phyloP scores from a whole-genome alignment of 2,113 vertebrate species.

The Aptenodytes forsteri region DNA sequence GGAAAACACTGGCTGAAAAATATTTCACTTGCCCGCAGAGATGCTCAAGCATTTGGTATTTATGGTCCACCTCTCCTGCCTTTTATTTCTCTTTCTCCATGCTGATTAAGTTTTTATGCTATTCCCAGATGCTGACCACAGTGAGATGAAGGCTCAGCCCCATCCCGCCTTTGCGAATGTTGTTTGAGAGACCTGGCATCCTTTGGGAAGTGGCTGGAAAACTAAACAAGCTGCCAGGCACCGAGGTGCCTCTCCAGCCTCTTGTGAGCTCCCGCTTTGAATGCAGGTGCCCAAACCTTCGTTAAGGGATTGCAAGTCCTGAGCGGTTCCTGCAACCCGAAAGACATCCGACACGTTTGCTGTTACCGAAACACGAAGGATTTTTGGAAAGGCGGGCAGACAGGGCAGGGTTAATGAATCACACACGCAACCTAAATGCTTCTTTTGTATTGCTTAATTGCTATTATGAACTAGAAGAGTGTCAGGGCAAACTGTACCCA shows the following conservation, averaged over 20 bases:
- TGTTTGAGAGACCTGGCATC: not conserved
- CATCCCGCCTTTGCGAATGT: not conserved
- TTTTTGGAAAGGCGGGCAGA: not conserved
- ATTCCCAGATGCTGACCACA: rapidly evolving
- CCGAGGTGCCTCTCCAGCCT: not conserved
- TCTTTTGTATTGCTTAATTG: not conserved
- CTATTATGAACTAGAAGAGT: not conserved
- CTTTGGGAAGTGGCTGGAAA: rapidly evolving
- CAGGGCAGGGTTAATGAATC: not conserved
- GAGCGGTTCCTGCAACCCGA: rapidly evolving
- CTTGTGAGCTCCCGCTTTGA: not conserved
- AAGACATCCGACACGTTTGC: not conserved
- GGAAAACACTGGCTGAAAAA: not conserved
- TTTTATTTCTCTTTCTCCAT: not conserved
- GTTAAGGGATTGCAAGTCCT: not conserved
- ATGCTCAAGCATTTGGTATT: not conserved
- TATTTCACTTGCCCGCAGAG: not conserved
- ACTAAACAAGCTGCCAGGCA: not conserved
- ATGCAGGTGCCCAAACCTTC: rapidly evolving
- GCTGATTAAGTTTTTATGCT: not conserved
- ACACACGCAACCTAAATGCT: not conserved
- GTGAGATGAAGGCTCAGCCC: not conserved
- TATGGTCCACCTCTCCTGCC: not conserved
- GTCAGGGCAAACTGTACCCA: not conserved
- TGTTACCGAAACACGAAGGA: rapidly evolving